Conservation (phyloP, 1,140 invertebrate genomes). For the Orius insidiosus region DNA sequence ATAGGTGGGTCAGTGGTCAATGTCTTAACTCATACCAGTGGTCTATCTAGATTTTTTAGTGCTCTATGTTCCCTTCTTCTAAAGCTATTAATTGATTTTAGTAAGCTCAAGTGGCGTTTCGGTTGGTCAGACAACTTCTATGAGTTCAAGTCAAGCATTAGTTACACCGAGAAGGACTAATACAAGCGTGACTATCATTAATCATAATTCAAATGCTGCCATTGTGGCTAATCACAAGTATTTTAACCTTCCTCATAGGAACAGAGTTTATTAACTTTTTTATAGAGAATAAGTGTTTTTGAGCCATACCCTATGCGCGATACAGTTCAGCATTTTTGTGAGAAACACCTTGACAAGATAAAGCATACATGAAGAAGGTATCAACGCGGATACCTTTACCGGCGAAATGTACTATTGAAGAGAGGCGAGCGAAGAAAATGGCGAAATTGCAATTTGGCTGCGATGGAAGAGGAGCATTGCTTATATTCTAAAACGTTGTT, state of each 20-base stretch:
- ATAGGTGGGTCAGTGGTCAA: too few relatives aligned
- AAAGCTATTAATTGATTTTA: background rate
- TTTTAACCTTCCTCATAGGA: background rate
- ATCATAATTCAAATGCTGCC: constrained; percentile 29
- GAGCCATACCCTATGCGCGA: constrained; percentile 75
- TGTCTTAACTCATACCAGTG: background rate
- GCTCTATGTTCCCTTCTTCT: background rate
- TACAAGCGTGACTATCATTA: constrained; percentile 50
- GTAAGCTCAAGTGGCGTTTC: constrained; percentile 13
- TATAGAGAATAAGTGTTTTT: constrained; percentile 63
- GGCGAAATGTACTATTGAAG: constrained; percentile 78
- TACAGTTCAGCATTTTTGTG: constrained; percentile 84
- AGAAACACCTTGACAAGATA: constrained; percentile 82
- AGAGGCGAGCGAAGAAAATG: constrained; percentile 57
- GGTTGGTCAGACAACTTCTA: constrained; percentile 16
- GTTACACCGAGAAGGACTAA: constrained; percentile 42
- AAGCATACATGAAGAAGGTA: constrained; percentile 74
- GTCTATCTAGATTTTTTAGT: background rate
- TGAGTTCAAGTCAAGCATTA: constrained; percentile 24
- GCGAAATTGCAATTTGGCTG: constrained; percentile 80
- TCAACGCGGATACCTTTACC: constrained; percentile 70
- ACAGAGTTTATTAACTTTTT: constrained; percentile 11
- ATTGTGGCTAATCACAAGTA: constrained; percentile 25
- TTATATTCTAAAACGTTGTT: constrained; percentile 75
- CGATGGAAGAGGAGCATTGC: constrained; percentile 71